phyloP scores from a whole-genome alignment of 2,888 invertebrate genomes.

The Agrotis clavis region DNA sequence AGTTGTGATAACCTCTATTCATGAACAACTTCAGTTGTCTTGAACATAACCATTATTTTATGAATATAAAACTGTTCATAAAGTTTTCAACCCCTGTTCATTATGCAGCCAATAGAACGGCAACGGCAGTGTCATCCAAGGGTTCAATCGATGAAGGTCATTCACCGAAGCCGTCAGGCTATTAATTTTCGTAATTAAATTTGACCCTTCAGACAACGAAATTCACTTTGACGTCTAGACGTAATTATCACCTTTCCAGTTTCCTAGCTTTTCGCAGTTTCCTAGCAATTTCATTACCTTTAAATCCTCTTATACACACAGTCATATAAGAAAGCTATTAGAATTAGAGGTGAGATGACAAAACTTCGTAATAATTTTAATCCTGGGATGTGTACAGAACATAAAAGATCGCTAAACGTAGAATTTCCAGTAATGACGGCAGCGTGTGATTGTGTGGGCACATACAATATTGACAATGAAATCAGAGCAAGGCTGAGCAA shows the following conservation, averaged over 20 bases:
- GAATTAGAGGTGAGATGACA: conserved; percentile 26
- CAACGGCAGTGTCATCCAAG: conserved; percentile 20
- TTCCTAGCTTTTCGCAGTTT: conserved; percentile 50
- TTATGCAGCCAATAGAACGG: conserved; percentile 51
- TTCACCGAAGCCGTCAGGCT: conserved; percentile 53
- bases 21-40: conserved; percentile 41
- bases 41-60: conserved; percentile 56
- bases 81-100: conserved; percentile 55
- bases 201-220: conserved; percentile 62
- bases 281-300: conserved; percentile 45
- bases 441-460: conserved; percentile 32
- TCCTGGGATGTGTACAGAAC: conserved; percentile 8
- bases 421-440: conserved; percentile 28
- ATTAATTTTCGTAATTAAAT: conserved; percentile 72
- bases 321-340: conserved; percentile 36
- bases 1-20: conserved; percentile 2
- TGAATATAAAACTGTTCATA: conserved; percentile 53
- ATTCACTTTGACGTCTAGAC: conserved; percentile 58
- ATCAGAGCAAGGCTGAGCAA: conserved; percentile 39
- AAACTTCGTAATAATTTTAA: conserved; percentile 15
- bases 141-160: conserved; percentile 57
- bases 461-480: conserved; percentile 43
- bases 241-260: too few relatives aligned
- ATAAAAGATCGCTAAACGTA: conserved; percentile 21
- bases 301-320: conserved; percentile 12